A percentile compares a stretch with the other conserved stretches of the same genome.
Conservation (phyloP, 2,888 invertebrate species). For the Blastobasis lacticolella region DNA sequence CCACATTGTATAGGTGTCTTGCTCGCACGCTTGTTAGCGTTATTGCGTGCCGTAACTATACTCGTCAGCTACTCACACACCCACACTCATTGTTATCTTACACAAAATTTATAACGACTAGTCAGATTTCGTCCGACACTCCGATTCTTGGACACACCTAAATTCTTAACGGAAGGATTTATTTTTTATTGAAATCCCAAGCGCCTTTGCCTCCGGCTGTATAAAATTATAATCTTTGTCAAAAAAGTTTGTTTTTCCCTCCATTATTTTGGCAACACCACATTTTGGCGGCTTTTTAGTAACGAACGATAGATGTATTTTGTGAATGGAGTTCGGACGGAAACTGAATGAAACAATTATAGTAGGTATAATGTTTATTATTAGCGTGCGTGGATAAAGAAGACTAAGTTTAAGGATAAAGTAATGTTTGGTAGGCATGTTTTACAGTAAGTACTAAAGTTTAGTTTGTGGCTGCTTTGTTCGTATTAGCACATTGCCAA, state of each 20-base stretch:
- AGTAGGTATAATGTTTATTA: too few relatives aligned
- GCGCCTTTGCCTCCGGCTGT: conserved; percentile 42
- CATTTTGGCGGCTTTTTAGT: conserved; percentile 27
- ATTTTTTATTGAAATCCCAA: conserved; percentile 43
- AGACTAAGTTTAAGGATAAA: too few relatives aligned
- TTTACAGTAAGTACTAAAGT: too few relatives aligned
- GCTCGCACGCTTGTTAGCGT: conserved; percentile 71
- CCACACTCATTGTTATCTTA: conserved; percentile 72
- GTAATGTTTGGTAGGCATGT: too few relatives aligned
- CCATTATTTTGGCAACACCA: conserved; percentile 52
- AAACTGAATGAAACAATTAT: too few relatives aligned
- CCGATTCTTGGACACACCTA: conserved; percentile 57
- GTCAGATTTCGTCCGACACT: conserved; percentile 55
- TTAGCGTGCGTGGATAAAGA: too few relatives aligned
- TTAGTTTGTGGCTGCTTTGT: too few relatives aligned
- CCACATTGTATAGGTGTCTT: conserved; percentile 23
- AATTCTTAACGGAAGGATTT: conserved; percentile 68
- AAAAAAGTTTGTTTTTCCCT: conserved; percentile 45
- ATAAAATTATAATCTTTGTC: conserved; percentile 52
- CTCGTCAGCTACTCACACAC: conserved; percentile 70
- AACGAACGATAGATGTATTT: conserved; percentile 9
- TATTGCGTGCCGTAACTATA: conserved; percentile 72
- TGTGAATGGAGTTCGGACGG: conserved; percentile 9
- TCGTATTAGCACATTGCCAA: too few relatives aligned
- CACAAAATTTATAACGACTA: conserved; percentile 72